Conservation (phyloP, 1,140 invertebrate genomes). For the Ceratina japonica region DNA sequence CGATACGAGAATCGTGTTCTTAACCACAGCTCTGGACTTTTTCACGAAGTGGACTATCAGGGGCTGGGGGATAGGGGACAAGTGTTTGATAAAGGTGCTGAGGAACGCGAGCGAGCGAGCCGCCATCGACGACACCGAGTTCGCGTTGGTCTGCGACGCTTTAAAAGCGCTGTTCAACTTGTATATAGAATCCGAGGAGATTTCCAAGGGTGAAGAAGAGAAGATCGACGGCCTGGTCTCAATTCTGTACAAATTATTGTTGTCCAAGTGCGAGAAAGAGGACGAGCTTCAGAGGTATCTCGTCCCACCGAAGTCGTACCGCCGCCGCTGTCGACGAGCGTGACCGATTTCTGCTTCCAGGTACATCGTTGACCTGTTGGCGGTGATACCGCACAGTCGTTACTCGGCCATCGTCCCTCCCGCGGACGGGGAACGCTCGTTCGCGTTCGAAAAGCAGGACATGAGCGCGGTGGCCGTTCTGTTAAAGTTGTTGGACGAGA, state of each 20-base stretch:
- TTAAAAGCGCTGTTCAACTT: constrained; percentile 95
- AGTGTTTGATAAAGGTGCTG: constrained; percentile 89
- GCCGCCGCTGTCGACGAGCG: too few species aligned
- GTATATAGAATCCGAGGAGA: constrained; percentile 78
- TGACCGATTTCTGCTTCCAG: constrained; percentile 65
- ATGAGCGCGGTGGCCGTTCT: constrained; percentile 82
- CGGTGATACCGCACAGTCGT: constrained; percentile 66
- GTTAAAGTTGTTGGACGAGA: constrained; percentile 81
- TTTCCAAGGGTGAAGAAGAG: constrained; percentile 87
- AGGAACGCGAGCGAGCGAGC: constrained; percentile 83
- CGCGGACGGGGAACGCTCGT: constrained; percentile 35
- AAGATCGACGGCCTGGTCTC: constrained; percentile 86
- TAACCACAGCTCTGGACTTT: constrained; percentile 90
- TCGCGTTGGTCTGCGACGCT: constrained; percentile 89
- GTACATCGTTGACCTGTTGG: constrained; percentile 72
- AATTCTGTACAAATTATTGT: constrained; percentile 86
- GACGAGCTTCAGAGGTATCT: constrained; percentile 87
- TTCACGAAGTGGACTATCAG: constrained; percentile 86
- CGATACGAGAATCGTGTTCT: constrained; percentile 93
- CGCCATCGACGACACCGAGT: constrained; percentile 78
- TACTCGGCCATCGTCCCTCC: constrained; percentile 63
- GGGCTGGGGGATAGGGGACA: constrained; percentile 89
- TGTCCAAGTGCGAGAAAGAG: constrained; percentile 83
- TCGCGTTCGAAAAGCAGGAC: constrained; percentile 71
- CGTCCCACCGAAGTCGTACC: too few species aligned